Evolutionary conservation across 2,888 invertebrate species (phyloP), one percentile per base, ranked within the genome.

Genomic region (Emmelina monodactyla): DNA sequence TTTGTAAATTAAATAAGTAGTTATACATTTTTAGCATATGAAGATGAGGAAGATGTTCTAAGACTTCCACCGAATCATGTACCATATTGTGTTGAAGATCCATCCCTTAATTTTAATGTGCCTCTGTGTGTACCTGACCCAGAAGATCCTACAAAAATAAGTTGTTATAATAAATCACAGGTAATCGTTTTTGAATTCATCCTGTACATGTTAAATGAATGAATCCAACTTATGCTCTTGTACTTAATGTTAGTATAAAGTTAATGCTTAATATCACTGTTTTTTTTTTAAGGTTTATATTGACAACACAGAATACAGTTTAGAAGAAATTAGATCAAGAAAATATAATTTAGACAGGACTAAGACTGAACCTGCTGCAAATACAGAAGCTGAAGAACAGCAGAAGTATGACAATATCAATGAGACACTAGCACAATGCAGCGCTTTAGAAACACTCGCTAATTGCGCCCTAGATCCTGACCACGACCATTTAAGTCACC

Each of bases 321-420:
- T 91, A 71, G 92, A 92, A 73, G 91, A 92, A 76, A 79, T 92
- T 45, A 79, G 86, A 51, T 85, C 88, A 39, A 72, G 79, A 47
- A 79, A 80, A 55, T 87, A 85, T 58, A 65, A 58, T 51, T 51
- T 76, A 54, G 55, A 62, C 51, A 65, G 47, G 47, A 40, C 36
- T 33, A 69, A 68, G 58, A 55, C 58, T 55, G 68, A 67, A 54
- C 51, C 45, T 40, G 44, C 53, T 44, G 62, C 62, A 50, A 47
- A 45, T 38, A 47, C 48, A 35, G 50, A 58, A 46, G 49, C 51
- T n/a, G 28, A 37, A 13, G 14, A 9, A 38, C 61, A 62, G 41
- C 58, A 57, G 40, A 55, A 50, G 40, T 63, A 61, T 53, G 62
- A 60, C 39, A 64, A 63, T 50, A 67, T 70, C 32, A 73, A 71